phyloP scores from a whole-genome alignment of 1,140 invertebrate genomes.

The Euwallacea fornicatus region DNA sequence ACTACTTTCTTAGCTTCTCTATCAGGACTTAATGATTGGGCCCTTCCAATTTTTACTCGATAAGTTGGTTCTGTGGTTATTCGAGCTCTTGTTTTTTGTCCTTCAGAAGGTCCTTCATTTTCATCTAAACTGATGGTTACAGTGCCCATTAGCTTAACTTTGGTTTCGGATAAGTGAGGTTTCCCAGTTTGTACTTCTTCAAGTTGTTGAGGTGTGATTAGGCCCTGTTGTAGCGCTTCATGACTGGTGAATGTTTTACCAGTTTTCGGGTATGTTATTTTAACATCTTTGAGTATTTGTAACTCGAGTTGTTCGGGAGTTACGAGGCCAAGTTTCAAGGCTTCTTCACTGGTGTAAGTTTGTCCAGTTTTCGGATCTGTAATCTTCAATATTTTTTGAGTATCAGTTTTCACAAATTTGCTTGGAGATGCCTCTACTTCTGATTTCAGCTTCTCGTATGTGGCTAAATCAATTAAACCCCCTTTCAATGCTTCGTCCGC shows the following conservation, averaged over 20 bases:
- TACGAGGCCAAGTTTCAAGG: too few species aligned
- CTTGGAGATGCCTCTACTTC: constrained; percentile 41
- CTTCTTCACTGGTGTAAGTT: constrained; percentile 50
- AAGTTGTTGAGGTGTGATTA: constrained; percentile 54
- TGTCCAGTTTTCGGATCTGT: constrained; percentile 29
- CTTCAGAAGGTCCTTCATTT: constrained; percentile 55
- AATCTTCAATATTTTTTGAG: constrained; percentile 33
- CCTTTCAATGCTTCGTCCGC: constrained; percentile 56
- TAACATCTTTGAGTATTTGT: constrained; percentile 32
- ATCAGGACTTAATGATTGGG: constrained; percentile 59
- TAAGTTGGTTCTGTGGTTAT: constrained; percentile 70
- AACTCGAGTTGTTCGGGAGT: constrained; percentile 2
- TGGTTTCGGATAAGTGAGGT: constrained; percentile 24
- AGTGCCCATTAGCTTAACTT: constrained; percentile 51
- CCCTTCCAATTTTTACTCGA: constrained; percentile 64
- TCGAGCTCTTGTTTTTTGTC: constrained; percentile 61
- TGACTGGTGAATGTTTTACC: constrained; percentile 50
- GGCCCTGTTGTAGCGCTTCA: constrained; percentile 60
- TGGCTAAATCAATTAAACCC: constrained; percentile 70
- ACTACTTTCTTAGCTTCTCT: constrained; percentile 69
- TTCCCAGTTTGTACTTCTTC: constrained; percentile 37
- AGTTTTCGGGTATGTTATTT: constrained; percentile 30
- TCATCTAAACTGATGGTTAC: constrained; percentile 52
- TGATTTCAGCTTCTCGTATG: constrained; percentile 57
- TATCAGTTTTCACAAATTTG: constrained; percentile 1